Conservation (phyloP, 2,888 invertebrate species). For the Calliscelio sp. region DNA sequence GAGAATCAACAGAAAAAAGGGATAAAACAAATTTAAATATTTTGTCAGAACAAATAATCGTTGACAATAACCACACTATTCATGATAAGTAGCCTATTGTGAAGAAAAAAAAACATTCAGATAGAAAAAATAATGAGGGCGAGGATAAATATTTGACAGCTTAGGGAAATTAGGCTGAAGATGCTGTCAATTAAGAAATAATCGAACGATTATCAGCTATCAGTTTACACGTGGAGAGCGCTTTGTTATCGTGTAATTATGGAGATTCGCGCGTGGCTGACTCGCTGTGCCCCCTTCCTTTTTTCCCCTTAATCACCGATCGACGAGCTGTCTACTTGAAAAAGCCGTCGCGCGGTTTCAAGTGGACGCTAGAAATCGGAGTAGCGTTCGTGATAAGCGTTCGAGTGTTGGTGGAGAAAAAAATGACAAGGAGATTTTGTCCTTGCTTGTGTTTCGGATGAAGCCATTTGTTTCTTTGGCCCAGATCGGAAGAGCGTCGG, state of each 20-base stretch:
- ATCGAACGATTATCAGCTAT: conserved; percentile 28
- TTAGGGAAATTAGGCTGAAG: neutral
- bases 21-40: conserved; percentile 19
- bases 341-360: conserved; percentile 38
- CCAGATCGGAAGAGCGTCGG: too few species aligned
- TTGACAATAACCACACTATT: conserved; percentile 5
- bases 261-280: conserved; percentile 46
- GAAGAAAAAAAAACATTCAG: neutral
- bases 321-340: conserved; percentile 38
- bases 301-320: conserved; percentile 44
- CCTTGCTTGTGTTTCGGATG: neutral
- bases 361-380: conserved; percentile 42
- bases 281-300: conserved; percentile 2
- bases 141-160: neutral
- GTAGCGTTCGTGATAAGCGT: conserved; percentile 23
- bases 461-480: neutral
- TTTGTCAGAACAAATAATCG: conserved; percentile 18
- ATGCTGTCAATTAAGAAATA: conserved; percentile 8
- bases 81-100: neutral
- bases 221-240: conserved; percentile 25
- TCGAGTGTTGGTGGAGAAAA: neutral
- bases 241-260: conserved; percentile 45
- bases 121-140: too few species aligned
- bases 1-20: conserved; percentile 24
- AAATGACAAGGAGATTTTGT: conserved; percentile 7